Evolutionary conservation across 1,140 invertebrate genomes (phyloP).

Genomic region (Anthonomus grandis): DNA sequence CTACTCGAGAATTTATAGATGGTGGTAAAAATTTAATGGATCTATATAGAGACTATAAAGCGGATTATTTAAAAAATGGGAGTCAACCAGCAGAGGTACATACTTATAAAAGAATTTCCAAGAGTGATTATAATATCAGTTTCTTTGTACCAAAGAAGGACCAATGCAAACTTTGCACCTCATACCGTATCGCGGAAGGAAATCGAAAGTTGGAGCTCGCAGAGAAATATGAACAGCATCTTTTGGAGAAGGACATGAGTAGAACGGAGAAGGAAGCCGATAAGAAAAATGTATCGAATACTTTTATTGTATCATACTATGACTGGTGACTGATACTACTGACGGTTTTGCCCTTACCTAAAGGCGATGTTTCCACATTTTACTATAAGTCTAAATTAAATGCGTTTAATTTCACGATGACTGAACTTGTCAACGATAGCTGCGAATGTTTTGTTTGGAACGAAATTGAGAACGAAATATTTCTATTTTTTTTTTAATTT

Average conservation of each 20-base stretch:
- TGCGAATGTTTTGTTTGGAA: slow-evolving; percentile 48
- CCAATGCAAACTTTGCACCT: slow-evolving; percentile 26
- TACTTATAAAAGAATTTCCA: slow-evolving; percentile 17
- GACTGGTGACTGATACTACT: no score
- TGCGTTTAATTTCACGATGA: slow-evolving; percentile 43
- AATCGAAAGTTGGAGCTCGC: slow-evolving; percentile 24
- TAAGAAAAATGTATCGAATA: slow-evolving; percentile 26
- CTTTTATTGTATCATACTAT: slow-evolving; percentile 34
- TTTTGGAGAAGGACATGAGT: slow-evolving; percentile 35
- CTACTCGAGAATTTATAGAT: slow-evolving; percentile 35
- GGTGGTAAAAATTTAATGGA: slow-evolving; percentile 36
- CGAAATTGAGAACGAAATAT: no score
- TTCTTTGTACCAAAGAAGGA: slow-evolving; percentile 33
- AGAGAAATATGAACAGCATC: slow-evolving; percentile 28
- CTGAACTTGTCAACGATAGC: slow-evolving; percentile 35
- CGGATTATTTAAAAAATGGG: not conserved
- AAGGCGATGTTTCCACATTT: slow-evolving; percentile 32
- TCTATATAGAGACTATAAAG: slow-evolving; percentile 33
- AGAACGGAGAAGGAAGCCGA: slow-evolving; percentile 32
- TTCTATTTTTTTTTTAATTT: no score
- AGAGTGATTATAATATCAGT: slow-evolving; percentile 18
- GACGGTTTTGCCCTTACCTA: slow-evolving; percentile 34
- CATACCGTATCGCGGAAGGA: slow-evolving; percentile 35
- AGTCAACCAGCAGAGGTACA: not conserved
- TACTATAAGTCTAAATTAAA: no score